Evolutionary conservation across 1,140 invertebrate species (phyloP).

Genomic region (Marisa cornuarietis): DNA sequence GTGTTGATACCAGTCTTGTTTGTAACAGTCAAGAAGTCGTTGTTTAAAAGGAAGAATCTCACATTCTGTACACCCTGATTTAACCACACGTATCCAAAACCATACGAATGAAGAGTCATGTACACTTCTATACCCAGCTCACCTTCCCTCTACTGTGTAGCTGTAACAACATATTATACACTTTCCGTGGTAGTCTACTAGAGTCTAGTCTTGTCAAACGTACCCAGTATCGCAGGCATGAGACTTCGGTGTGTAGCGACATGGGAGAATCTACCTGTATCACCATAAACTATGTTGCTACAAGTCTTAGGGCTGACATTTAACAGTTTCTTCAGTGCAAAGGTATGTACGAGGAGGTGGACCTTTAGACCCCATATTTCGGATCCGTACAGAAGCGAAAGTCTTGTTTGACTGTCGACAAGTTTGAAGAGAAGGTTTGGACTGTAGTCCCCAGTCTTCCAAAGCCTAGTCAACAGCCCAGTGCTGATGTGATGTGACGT

Average conservation of each 20-base stretch:
- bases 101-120: neutral
- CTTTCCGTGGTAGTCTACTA: neutral
- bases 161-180: constrained; percentile 1
- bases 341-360: neutral
- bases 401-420: neutral
- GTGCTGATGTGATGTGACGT: too few species aligned
- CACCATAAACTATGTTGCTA: neutral
- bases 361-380: neutral
- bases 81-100: neutral
- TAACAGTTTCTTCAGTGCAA: neutral
- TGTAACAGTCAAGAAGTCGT: neutral
- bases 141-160: neutral
- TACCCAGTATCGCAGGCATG: neutral
- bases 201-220: neutral
- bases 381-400: neutral
- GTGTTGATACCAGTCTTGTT: neutral
- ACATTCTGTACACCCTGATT: neutral
- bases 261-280: neutral
- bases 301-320: neutral
- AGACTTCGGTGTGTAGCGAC: neutral
- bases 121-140: neutral
- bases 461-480: neutral
- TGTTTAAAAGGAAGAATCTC: neutral
- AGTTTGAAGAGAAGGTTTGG: neutral
- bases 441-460: too few species aligned